Evolutionary conservation across 2,888 invertebrate species (phyloP), one percentile per base, ranked within the genome.

Genomic region (Ethmia dodecea): DNA sequence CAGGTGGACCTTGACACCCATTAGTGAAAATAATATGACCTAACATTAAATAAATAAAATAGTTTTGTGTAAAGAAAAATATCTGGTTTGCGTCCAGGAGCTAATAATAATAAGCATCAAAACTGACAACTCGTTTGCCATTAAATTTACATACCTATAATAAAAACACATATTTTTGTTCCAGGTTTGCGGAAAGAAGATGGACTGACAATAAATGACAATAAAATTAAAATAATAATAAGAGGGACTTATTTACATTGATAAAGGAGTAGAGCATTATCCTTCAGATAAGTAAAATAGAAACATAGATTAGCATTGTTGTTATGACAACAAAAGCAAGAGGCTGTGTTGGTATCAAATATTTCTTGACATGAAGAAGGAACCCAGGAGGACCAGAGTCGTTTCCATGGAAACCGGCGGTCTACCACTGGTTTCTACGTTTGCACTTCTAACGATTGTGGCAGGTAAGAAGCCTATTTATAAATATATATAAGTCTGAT

Each of bases 361-460:
- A 65, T 59, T 50, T 53, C 59, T 60, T 71, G 66, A 67, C 55
- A 59, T 62, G 53, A 81, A 72, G 77, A 60, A 58, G 60, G 55
- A 65, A 43, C 49, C 62, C 43, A 55, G 65, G 26, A 70, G 73
- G 24, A 47, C 67, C 38, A 70, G 73, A 56, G 55, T 64, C 39
- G 71, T 68, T 53, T 56, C 73, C 52, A 76, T 80, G 80, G 84
- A 84, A 60, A 73, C 76, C 40, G 79, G 83, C 24, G 77, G 83
- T 13, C 53, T 84, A 42, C 84, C 84, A 14, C 49, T 83, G 44
- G 79, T 86, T 31, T 84, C 84, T 6, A 84, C 84, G 20, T 84
- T 84, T 44, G 84, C 83, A 3, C 67, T 86, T 20, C 78, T 84
- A 36, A 86, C 84, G 37, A 84, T 86, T 40, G 80, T 86, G 25